These are phyloP conservation scores for Macrotrachela quadricornifera DNA, from an alignment of 1,140 invertebrate genomes.

Conservation along the genomic window DNA sequence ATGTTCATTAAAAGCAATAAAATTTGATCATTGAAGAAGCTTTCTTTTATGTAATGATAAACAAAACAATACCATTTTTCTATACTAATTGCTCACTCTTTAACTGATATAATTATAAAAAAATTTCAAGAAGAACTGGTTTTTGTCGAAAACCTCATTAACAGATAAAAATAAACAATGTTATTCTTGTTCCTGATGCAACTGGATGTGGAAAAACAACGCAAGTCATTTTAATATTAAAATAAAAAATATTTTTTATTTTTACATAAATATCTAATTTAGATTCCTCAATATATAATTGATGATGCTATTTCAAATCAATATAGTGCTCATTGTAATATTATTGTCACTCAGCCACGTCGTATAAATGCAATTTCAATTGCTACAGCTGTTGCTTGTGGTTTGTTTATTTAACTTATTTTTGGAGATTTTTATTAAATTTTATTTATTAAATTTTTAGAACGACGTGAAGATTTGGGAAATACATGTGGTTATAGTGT, in stretches of 20 bases:
- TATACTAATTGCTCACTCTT: too few relatives aligned
- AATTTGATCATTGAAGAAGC: too few relatives aligned
- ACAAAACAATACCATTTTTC: too few relatives aligned
- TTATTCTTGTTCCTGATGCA: conserved; percentile 37
- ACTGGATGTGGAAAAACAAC: conserved; percentile 32
- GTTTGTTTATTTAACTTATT: too few relatives aligned
- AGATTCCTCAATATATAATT: conserved; percentile 63
- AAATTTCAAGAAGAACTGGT: too few relatives aligned
- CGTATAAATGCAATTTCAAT: conserved; percentile 66
- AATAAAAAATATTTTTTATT: background rate
- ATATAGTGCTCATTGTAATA: conserved; percentile 50
- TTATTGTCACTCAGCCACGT: conserved; percentile 63
- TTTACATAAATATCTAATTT: conserved; percentile 11
- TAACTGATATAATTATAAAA: too few relatives aligned
- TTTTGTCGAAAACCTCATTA: too few relatives aligned
- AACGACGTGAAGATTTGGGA: conserved; percentile 24
- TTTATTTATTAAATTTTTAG: conserved; percentile 1
- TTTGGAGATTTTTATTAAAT: too few relatives aligned
- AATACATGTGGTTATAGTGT: conserved; percentile 26
- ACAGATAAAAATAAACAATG: conserved; percentile 46
- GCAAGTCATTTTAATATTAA: conserved; percentile 18
- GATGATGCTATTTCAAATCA: conserved; percentile 49
- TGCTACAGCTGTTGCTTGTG: conserved; percentile 24
- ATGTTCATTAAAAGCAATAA: too few relatives aligned
- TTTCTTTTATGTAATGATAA: too few relatives aligned